Evolutionary conservation across 2,113 vertebrate genomes (phyloP).

Genomic region (Crypturellus undulatus): DNA sequence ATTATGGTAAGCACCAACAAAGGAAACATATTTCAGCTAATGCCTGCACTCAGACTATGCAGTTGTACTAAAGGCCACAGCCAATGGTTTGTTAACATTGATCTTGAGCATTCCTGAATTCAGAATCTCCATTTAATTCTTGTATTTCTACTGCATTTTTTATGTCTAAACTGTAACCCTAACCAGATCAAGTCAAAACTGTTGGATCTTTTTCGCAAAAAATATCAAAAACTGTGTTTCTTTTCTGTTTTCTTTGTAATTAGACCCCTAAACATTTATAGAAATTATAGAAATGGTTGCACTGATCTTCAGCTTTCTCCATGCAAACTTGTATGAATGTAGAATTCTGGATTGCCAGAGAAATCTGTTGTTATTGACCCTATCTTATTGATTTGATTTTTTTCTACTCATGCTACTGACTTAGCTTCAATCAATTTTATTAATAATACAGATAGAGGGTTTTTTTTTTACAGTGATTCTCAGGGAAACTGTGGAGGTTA

Average conservation of each 20-base stretch:
- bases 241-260: slow-evolving; percentile 22
- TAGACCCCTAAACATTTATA: slow-evolving; percentile 27
- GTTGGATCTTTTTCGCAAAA: neutral
- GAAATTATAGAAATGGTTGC: slow-evolving; percentile 33
- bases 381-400: slow-evolving; percentile 56
- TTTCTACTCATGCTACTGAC: neutral
- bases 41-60: neutral
- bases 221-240: slow-evolving; percentile 21
- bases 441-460: slow-evolving; percentile 16
- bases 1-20: neutral
- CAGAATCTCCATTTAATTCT: slow-evolving; percentile 1
- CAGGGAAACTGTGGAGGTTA: neutral
- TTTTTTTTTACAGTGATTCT: neutral
- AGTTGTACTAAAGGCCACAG: neutral
- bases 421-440: slow-evolving; percentile 49
- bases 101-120: slow-evolving; percentile 51
- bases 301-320: slow-evolving; percentile 32
- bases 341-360: slow-evolving; percentile 34
- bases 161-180: neutral
- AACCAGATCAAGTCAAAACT: neutral
- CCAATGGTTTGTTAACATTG: slow-evolving; percentile 1
- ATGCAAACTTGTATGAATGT: slow-evolving; percentile 6
- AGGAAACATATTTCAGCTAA: neutral
- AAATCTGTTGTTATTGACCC: neutral
- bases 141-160: neutral